Base-by-base conservation (phyloP, 1,140 invertebrate genomes). In the Drosophila dunni region DNA sequence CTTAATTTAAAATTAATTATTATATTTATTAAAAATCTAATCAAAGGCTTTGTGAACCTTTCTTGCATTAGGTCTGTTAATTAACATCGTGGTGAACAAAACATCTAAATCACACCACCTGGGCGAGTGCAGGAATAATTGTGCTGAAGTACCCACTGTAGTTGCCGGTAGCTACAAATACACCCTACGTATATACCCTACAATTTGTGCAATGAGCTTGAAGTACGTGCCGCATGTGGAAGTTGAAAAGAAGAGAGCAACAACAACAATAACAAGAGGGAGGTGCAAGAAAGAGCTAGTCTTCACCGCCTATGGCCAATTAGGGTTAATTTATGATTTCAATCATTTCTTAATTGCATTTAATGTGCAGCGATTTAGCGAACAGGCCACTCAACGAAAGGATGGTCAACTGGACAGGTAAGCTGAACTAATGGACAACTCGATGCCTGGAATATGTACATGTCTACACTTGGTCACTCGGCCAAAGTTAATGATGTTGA, bases 281-380 rank as follows among this genome's bases (percentile, higher is more conserved):
- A 20, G 17, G 7, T 13, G 54, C 17, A 20, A 20, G 17, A 20
- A 20, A 20, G 17, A 20, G 17, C 17, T 20, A 38, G 33, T 51
- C 45, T 44, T 36, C 54, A 46, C 76, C 79, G 82, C 78, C 82
- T 76, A 76, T 78, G 82, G 82, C 83, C 83, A 88, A 88, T 88
- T 88, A 88, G 73, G 84, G 83, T 60, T 88, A 88, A 88, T 88
- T 88, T 88, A 88, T 88, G 83, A 88, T 88, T 88, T 88, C 83
- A 88, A 88, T 88, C 83, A 88, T 88, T 89, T 88, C 83, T 88
- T 88, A 88, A 88, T 88, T 88, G 83, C 83, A 83, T 88, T 88
- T 88, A 88, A 88, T 88, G 83, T 89, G 83, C 84, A 88, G 66
- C 76, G 83, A 88, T 88, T 88, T 83, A 83, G 69, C 76, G 58